phyloP scores from a whole-genome alignment of 2,888 invertebrate genomes.

The Ormyrus pomaceus region DNA sequence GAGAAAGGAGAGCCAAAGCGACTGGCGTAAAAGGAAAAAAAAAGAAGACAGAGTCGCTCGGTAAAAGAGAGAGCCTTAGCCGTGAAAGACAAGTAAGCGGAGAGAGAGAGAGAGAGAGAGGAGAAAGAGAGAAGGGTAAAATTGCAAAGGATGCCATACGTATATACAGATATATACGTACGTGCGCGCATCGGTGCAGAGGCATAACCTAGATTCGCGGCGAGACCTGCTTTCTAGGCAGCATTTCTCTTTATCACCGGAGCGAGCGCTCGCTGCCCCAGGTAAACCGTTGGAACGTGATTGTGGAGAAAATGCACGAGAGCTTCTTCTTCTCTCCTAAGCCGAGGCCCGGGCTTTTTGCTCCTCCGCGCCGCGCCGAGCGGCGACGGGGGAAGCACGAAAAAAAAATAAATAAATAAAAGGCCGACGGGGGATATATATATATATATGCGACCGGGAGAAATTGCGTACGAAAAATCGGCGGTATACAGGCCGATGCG shows the following conservation, averaged over 20 bases:
- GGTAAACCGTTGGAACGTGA: constrained; percentile 65
- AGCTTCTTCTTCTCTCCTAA: background rate
- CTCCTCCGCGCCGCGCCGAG: too few species aligned
- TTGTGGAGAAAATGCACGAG: constrained; percentile 64
- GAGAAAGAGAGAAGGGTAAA: constrained; percentile 53
- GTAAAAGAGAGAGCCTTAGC: too few species aligned
- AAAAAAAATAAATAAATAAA: too few species aligned
- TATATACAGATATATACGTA: constrained; percentile 59
- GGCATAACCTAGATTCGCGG: constrained; percentile 73
- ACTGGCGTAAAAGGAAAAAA: background rate
- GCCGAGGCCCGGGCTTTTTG: too few species aligned
- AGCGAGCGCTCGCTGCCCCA: constrained; percentile 53
- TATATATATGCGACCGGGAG: background rate
- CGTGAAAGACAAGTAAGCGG: too few species aligned
- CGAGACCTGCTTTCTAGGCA: constrained; percentile 76
- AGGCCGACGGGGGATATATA: too few species aligned
- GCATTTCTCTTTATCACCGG: constrained; percentile 75
- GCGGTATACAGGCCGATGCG: background rate
- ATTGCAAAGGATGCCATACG: constrained; percentile 50
- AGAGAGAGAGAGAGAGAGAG: constrained; percentile 41
- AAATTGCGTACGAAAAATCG: constrained; percentile 26
- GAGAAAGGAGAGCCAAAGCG: constrained; percentile 24
- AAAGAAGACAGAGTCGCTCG: constrained; percentile 2
- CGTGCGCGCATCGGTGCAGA: constrained; percentile 61
- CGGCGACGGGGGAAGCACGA: too few species aligned